phyloP scores from a whole-genome alignment of 2,888 invertebrate species.

The Cyaniris semiargus region DNA sequence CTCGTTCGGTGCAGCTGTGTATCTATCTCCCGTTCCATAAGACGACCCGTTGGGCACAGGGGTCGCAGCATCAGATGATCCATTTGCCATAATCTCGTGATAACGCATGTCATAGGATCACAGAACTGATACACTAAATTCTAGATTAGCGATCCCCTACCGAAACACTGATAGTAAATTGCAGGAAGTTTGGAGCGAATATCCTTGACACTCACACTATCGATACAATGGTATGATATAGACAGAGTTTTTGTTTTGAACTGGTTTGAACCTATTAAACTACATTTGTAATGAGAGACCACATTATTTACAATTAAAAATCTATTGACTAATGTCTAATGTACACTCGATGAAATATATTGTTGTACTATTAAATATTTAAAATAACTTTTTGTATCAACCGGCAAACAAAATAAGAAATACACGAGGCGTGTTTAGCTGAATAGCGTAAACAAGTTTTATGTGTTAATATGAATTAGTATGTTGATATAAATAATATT shows the following conservation, averaged over 20 bases:
- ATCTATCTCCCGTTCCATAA: constrained; percentile 72
- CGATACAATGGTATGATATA: not conserved
- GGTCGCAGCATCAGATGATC: constrained; percentile 49
- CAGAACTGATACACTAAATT: constrained; percentile 41
- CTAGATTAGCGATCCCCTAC: not conserved
- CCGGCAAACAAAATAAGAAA: not conserved
- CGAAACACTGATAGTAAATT: constrained; percentile 11
- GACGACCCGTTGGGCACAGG: constrained; percentile 57
- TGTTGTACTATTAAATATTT: not conserved
- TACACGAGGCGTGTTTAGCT: not conserved
- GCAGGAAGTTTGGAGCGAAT: constrained; percentile 61
- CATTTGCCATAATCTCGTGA: constrained; percentile 58
- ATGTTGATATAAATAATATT: not conserved
- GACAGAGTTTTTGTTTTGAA: not conserved
- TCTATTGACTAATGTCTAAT: not conserved
- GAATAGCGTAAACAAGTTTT: not conserved
- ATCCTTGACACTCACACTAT: constrained; percentile 71
- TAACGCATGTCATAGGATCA: constrained; percentile 65
- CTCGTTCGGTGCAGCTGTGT: constrained; percentile 74
- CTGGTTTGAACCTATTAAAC: not conserved
- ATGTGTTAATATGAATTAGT: constrained; percentile 3
- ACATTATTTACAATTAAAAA: not conserved
- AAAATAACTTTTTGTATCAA: not conserved
- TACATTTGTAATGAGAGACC: not conserved
- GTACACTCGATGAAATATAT: not conserved